Base-by-base conservation (phyloP, 2,888 invertebrate species). In the Acanthococcus lagerstroemiae region DNA sequence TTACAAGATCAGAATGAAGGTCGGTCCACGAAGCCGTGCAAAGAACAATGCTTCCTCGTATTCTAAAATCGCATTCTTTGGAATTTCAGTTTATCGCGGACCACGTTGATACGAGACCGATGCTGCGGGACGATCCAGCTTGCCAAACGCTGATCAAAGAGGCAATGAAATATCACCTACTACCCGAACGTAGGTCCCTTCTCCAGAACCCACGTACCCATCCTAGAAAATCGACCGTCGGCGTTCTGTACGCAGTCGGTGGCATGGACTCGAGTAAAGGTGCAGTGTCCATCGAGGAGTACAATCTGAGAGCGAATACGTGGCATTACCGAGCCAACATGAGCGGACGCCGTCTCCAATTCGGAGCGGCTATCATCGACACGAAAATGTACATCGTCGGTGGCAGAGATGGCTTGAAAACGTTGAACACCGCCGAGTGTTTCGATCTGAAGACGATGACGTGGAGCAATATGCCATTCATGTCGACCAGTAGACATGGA, bases 241-340 rank as follows among this genome's bases (percentile, higher is more conserved):
- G 95, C 2, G 82, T 85, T 61, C 80, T 95, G 69, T 80, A 91
- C 71, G 90, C 91, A 68, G 87, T 95, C 19, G 95, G 95, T 24
- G 95, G 95, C 68, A 92, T 92, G 88, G 94, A 95, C 78, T 87
- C 87, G 61, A 89, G 87, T 73, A 93, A 93, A 81, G 86, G 92
- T 67, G 87, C 91, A 1, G 90, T 89, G 48, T 88, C 88, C 69
- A 93, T 95, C 76, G 94, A 95, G 76, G 86, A 86, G 76, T 95
- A 93, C 77, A 87, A 90, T 74, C 83, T 88, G 1, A 80, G 90
- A 58, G 84, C 84, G n/a, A 85, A 91, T 75, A 77, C 81, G 0
- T 92, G 92, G 92, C 82, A 82, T 2, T 83, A 84, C 65, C 83
- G 86, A 67, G 85, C 86, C 75, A 81, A 84, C 71, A 88, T 91